Evolutionary conservation across 2,888 invertebrate species (phyloP).

Genomic region (Chromoteleia sp.): DNA sequence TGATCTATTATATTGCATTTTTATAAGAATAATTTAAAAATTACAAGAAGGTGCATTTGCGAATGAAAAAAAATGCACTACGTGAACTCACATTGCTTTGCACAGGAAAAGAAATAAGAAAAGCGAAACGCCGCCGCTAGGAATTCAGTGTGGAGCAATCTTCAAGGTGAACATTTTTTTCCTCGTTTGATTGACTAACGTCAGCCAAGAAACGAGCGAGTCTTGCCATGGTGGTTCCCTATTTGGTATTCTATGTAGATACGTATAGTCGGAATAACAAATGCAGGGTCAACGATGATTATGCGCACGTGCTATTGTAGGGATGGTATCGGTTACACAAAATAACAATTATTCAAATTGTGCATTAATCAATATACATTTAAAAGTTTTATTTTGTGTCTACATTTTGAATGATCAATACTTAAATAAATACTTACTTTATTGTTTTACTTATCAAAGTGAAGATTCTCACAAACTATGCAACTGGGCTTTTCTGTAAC

Average conservation of each 20-base stretch:
- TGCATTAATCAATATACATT: too few species aligned
- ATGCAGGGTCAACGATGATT: slow-evolving; percentile 70
- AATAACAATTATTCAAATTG: too few species aligned
- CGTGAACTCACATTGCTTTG: slow-evolving; percentile 45
- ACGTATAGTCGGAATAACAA: slow-evolving; percentile 78
- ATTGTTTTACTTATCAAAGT: too few species aligned
- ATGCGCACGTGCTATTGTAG: slow-evolving; percentile 69
- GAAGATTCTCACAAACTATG: too few species aligned
- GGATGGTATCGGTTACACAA: too few species aligned
- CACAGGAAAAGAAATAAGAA: slow-evolving; percentile 58
- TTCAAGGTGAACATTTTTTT: slow-evolving; percentile 82
- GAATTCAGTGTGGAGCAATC: slow-evolving; percentile 79
- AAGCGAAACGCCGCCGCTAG: slow-evolving; percentile 70
- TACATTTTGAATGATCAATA: too few species aligned
- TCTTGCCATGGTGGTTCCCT: slow-evolving; percentile 79
- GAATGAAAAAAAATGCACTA: slow-evolving; percentile 42
- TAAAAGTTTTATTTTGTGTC: too few species aligned
- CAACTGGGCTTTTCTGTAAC: too few species aligned
- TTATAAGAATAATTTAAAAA: too few species aligned
- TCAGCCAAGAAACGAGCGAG: slow-evolving; percentile 80
- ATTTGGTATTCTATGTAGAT: slow-evolving; percentile 84
- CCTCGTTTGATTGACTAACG: slow-evolving; percentile 83
- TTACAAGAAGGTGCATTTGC: neutral
- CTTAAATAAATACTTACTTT: too few species aligned
- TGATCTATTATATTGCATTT: too few species aligned